Percentiles rank a stretch among this genome's conserved stretches.
These are phyloP conservation scores for Acropora yongei DNA, from an alignment of 64 coral and sea anemone species.

Conservation along the genomic window DNA sequence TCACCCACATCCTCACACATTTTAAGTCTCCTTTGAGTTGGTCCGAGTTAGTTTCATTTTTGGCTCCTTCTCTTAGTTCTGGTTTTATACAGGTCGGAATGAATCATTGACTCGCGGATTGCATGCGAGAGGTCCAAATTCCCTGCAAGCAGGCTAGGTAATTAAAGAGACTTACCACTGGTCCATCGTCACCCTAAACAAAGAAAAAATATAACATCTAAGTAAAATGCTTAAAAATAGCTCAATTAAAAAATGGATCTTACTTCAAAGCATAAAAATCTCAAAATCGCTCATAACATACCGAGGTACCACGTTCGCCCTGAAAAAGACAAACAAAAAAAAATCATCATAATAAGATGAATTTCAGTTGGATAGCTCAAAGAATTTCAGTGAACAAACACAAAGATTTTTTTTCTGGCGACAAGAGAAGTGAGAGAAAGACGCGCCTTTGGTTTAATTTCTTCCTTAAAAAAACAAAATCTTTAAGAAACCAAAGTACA, in stretches of 20 bases:
- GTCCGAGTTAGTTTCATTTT: too few relatives aligned
- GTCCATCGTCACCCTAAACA: conserved; percentile 60
- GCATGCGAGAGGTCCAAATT: too few relatives aligned
- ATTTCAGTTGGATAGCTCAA: neutral
- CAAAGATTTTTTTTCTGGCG: too few relatives aligned
- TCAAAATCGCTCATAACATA: neutral
- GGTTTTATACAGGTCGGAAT: too few relatives aligned
- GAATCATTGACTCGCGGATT: neutral
- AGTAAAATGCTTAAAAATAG: neutral
- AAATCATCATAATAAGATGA: neutral
- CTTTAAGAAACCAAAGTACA: too few relatives aligned
- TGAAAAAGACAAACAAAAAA: conserved; percentile 21
- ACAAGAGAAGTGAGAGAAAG: too few relatives aligned
- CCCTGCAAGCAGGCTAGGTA: neutral
- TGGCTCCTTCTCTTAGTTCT: too few relatives aligned
- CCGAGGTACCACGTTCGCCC: conserved; percentile 68
- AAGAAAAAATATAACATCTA: neutral
- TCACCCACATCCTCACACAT: too few relatives aligned
- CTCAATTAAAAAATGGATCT: neutral
- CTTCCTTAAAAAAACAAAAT: too few relatives aligned
- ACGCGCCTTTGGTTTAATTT: neutral
- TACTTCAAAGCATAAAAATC: neutral
- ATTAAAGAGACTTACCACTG: conserved; percentile 15
- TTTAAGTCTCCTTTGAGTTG: too few relatives aligned
- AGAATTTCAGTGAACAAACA: too few relatives aligned